Base-by-base conservation (phyloP, 2,797 vertebrate genomes). In the Masticophis lateralis region DNA sequence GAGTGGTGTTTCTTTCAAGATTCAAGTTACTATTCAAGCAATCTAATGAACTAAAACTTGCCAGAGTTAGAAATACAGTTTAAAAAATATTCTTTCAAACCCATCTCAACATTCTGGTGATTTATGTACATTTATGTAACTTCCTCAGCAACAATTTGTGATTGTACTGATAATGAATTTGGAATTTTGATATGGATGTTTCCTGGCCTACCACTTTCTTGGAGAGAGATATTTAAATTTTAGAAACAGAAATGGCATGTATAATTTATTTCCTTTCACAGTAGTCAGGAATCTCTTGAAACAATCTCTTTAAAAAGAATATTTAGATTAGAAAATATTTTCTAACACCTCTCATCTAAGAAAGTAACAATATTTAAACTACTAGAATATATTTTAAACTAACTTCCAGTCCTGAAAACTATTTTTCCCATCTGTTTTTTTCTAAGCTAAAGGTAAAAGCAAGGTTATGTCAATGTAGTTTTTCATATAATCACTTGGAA, bases 291-390 rank as follows among this genome's bases (percentile, higher is more conserved):
- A 90, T 88, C 47, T 55, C 56, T 61, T 14, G 69, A 37, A 91
- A 63, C 11, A 63, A 63, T 13, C 27, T 28, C 27, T 69, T 91
- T 60, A 4, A 79, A 2, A 37, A 5, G 59, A 37, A 1, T 6
- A 90, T 47, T 88, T 37, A 37, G 14, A 89, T 90, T 1, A 57
- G 91, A 95, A 95, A 95, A 91, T 69, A 32, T 51, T 88, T 92
- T 60, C 87, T 87, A 12, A 93, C 91, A 86, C 66, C 74, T 93
- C 92, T 93, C 92, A 94, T 92, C 90, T 91, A 93, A 94, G 94
- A 92, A 88, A 91, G 92, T 60, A 37, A 12, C 57, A 7, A 0
- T 1, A 18, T 37, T 28, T 55, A 91, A 86, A 86, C 43, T 53
- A 27, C 28, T 55, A 0, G 3, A 57, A 89, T 59, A 91, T 60